A percentile compares a stretch with the other conserved stretches of the same genome.
Evolutionary conservation across 1,140 invertebrate species (phyloP).

Genomic region (Brachystomella parvula): DNA sequence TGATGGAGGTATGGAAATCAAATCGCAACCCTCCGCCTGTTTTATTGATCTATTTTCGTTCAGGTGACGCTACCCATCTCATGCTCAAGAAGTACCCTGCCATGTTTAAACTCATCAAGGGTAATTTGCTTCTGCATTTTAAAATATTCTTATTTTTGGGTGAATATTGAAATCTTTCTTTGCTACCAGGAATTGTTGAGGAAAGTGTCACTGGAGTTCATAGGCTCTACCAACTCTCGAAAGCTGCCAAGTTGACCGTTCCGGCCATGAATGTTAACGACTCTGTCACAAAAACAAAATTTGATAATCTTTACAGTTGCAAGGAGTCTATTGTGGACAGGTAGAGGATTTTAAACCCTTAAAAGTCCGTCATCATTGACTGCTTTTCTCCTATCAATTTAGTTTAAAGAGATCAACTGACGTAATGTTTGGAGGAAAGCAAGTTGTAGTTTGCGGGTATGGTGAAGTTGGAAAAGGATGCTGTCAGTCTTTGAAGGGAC

Average conservation of each 20-base stretch:
- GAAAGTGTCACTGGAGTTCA: slow-evolving; percentile 97
- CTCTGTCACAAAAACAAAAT: slow-evolving; percentile 98
- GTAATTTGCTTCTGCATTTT: slow-evolving; percentile 43
- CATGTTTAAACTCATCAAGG: slow-evolving; percentile 92
- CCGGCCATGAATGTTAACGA: slow-evolving; percentile 99
- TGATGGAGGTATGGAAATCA: slow-evolving; percentile 67
- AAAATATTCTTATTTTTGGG: not conserved
- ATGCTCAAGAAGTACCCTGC: slow-evolving; percentile 94
- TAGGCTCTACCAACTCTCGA: slow-evolving; percentile 89
- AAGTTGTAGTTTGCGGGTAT: slow-evolving; percentile 92
- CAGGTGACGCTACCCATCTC: slow-evolving; percentile 60
- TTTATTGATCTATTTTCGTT: not conserved
- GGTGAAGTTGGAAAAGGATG: slow-evolving; percentile 98
- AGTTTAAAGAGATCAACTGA: slow-evolving; percentile 92
- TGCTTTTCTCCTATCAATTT: slow-evolving; percentile 41
- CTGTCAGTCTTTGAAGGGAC: slow-evolving; percentile 85
- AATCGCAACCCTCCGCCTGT: too few species aligned
- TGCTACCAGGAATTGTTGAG: slow-evolving; percentile 77
- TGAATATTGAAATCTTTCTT: not conserved
- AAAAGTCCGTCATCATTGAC: not conserved
- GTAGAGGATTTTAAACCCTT: slow-evolving; percentile 56
- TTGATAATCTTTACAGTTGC: slow-evolving; percentile 92
- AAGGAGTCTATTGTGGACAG: slow-evolving; percentile 80
- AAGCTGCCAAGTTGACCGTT: slow-evolving; percentile 87
- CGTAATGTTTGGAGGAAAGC: slow-evolving; percentile 97